phyloP scores from a whole-genome alignment of 2,797 vertebrate species.

The Trichosurus vulpecula region DNA sequence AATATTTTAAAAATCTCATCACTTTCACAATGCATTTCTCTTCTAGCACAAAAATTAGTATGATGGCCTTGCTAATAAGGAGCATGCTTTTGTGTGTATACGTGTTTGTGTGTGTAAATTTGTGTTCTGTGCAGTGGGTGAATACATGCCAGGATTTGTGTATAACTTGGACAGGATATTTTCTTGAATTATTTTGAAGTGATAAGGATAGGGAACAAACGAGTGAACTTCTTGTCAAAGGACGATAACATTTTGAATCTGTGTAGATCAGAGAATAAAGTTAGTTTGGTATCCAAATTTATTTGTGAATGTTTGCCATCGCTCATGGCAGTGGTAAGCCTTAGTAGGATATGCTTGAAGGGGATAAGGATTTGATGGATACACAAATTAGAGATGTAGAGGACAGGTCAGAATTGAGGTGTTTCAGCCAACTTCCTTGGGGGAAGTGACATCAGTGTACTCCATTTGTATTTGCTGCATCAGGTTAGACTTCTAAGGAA shows the following conservation, averaged over 20 bases:
- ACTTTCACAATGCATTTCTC: not conserved
- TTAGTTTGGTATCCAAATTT: slow-evolving; percentile 67
- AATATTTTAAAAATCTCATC: not conserved
- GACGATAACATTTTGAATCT: slow-evolving; percentile 41
- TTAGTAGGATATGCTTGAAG: slow-evolving; percentile 43
- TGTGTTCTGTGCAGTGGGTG: slow-evolving; percentile 72
- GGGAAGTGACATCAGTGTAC: slow-evolving; percentile 61
- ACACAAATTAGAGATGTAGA: slow-evolving; percentile 59
- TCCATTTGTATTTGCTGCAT: slow-evolving; percentile 79
- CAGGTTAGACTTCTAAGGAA: slow-evolving; percentile 69
- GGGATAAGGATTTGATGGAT: slow-evolving; percentile 33
- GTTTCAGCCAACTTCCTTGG: slow-evolving; percentile 55
- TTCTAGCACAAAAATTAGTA: not conserved
- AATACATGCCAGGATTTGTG: slow-evolving; percentile 74
- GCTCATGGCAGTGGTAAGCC: slow-evolving; percentile 70
- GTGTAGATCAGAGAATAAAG: slow-evolving; percentile 50
- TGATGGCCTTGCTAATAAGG: not conserved
- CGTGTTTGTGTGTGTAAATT: slow-evolving; percentile 20
- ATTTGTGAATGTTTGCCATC: slow-evolving; percentile 69
- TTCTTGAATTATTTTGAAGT: slow-evolving; percentile 64
- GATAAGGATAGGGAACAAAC: slow-evolving; percentile 56
- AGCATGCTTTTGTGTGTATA: slow-evolving; percentile 7
- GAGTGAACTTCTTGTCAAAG: slow-evolving; percentile 58
- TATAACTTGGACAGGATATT: slow-evolving; percentile 75
- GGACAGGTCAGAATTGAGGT: slow-evolving; percentile 38